These are phyloP conservation scores for Archips xylosteana DNA, from an alignment of 2,888 invertebrate genomes.

Conservation along the genomic window DNA sequence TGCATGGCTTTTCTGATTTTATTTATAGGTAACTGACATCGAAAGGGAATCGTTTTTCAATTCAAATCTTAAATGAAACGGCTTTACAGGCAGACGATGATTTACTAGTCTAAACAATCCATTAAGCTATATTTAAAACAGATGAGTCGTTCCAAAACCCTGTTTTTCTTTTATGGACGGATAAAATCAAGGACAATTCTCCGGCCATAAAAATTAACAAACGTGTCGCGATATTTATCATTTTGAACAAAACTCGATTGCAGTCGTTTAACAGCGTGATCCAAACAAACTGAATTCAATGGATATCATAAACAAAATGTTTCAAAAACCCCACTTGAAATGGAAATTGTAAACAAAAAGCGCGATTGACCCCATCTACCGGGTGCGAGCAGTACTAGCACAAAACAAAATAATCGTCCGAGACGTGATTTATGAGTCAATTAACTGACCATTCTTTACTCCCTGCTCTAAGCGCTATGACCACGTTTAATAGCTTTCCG, in stretches of 20 bases:
- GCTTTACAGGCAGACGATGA: not conserved
- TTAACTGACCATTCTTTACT: slow-evolving; percentile 48
- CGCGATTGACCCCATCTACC: slow-evolving; percentile 71
- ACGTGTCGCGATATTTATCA: slow-evolving; percentile 32
- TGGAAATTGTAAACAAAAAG: slow-evolving; percentile 54
- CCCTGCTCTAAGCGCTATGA: slow-evolving; percentile 35
- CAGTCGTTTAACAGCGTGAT: slow-evolving; percentile 64
- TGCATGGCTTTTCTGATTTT: slow-evolving; percentile 1
- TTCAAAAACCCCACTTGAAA: slow-evolving; percentile 26
- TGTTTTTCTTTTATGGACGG: too few species aligned
- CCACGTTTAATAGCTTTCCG: slow-evolving; percentile 43
- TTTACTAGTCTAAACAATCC: not conserved
- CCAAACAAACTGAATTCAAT: slow-evolving; percentile 58
- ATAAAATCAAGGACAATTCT: not conserved
- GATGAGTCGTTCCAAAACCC: too few species aligned
- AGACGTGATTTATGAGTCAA: slow-evolving; percentile 46
- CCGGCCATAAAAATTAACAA: slow-evolving; percentile 3
- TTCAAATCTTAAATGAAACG: not conserved
- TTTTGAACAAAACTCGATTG: slow-evolving; percentile 53
- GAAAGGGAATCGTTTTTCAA: not conserved
- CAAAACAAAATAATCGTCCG: slow-evolving; percentile 31
- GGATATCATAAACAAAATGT: slow-evolving; percentile 40
- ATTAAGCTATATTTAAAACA: not conserved
- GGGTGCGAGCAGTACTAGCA: slow-evolving; percentile 50
- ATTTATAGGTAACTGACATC: not conserved